Percentiles rank a stretch among this genome's conserved stretches.
phyloP scores from a whole-genome alignment of 2,113 vertebrate species.

The Larimichthys polyactis region DNA sequence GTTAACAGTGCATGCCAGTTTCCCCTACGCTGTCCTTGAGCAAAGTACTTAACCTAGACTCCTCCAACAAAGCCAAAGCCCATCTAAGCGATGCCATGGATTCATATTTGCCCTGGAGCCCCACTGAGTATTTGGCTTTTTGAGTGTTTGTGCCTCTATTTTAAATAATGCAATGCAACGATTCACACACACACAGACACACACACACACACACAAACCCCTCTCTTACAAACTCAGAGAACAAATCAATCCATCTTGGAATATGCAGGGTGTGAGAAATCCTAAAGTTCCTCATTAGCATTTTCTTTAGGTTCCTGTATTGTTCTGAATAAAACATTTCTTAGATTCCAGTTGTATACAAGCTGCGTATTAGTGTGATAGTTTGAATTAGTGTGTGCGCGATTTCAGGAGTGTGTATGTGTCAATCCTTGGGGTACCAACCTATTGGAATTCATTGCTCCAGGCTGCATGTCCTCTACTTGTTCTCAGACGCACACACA shows the following conservation, averaged over 20 bases:
- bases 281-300: slow-evolving; percentile 58
- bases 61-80: slow-evolving; percentile 26
- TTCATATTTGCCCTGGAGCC: slow-evolving; percentile 33
- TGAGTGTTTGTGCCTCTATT: slow-evolving; percentile 20
- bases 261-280: slow-evolving; percentile 39
- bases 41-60: slow-evolving; percentile 16
- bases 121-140: slow-evolving; percentile 19
- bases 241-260: slow-evolving; percentile 67
- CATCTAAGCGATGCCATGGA: slow-evolving; percentile 43
- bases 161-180: slow-evolving; percentile 60
- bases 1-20: slow-evolving; percentile 14
- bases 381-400: slow-evolving; percentile 37
- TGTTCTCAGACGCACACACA: slow-evolving; percentile 59
- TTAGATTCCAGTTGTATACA: slow-evolving; percentile 35
- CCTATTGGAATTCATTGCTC: slow-evolving; percentile 73
- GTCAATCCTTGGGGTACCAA: slow-evolving; percentile 49
- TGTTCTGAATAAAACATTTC: slow-evolving; percentile 76
- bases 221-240: slow-evolving; percentile 50
- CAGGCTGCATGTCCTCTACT: slow-evolving; percentile 72
- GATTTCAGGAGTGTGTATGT: slow-evolving; percentile 16
- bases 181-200: background rate
- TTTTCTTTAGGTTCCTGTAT: slow-evolving; percentile 64
- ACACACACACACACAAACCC: background rate
- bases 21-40: background rate
- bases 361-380: slow-evolving; percentile 16